A percentile compares a stretch with the other conserved stretches of the same genome.
phyloP scores from a whole-genome alignment of 1,140 invertebrate genomes.

The Chelonus insularis region DNA sequence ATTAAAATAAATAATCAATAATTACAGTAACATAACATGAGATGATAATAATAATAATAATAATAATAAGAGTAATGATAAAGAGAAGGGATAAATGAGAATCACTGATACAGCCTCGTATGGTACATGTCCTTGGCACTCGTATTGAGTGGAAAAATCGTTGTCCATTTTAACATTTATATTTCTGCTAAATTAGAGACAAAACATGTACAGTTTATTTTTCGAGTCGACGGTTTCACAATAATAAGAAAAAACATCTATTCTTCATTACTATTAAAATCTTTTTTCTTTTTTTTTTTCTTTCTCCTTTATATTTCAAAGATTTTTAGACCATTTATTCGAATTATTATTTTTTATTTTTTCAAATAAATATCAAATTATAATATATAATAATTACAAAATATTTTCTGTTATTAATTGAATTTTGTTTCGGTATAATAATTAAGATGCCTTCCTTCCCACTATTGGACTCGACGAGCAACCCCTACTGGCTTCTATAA shows the following conservation, averaged over 20 bases:
- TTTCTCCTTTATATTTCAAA: background rate
- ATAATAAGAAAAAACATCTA: conserved; percentile 43
- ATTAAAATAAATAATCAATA: no score
- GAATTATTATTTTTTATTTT: background rate
- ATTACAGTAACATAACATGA: no score
- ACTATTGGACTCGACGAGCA: no score
- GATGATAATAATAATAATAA: background rate
- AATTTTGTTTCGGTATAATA: no score
- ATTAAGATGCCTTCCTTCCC: no score
- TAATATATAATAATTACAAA: no score
- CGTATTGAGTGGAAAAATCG: conserved; percentile 33
- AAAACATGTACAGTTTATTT: conserved; percentile 30
- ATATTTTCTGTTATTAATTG: no score
- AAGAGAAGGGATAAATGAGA: background rate
- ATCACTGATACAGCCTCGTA: conserved; percentile 42
- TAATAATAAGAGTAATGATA: conserved; percentile 5
- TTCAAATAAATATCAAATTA: no score
- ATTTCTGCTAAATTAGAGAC: conserved; percentile 29
- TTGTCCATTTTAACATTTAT: conserved; percentile 33
- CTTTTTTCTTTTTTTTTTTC: no score
- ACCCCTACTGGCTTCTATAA: no score
- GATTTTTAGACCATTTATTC: background rate
- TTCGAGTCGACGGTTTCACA: conserved; percentile 44
- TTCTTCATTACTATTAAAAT: background rate
- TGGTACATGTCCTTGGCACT: conserved; percentile 44